A percentile compares a stretch with the other conserved stretches of the same genome.
Conservation (phyloP, 1,140 invertebrate genomes). For the Telenomus remus region DNA sequence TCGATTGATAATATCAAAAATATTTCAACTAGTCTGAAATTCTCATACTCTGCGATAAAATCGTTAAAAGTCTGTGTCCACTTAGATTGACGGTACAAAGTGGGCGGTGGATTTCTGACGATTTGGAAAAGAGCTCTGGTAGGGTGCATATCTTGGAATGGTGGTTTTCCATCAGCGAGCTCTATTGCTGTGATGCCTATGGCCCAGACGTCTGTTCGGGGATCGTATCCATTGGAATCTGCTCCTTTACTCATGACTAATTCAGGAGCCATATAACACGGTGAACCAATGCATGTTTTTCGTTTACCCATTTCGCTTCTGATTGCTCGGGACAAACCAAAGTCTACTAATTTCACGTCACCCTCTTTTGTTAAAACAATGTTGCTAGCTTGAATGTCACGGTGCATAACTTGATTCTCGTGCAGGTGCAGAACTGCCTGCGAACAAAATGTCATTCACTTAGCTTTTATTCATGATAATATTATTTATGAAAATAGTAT, state of each 20-base stretch:
- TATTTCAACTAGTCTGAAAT: not conserved
- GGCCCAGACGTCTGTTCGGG: slow-evolving; percentile 92
- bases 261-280: slow-evolving; percentile 95
- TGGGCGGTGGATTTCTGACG: slow-evolving; percentile 89
- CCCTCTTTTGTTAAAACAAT: slow-evolving; percentile 89
- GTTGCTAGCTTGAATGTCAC: slow-evolving; percentile 90
- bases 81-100: slow-evolving; percentile 82
- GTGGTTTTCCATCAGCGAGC: slow-evolving; percentile 90
- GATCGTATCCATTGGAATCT: slow-evolving; percentile 78
- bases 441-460: slow-evolving; percentile 1
- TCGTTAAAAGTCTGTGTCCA: slow-evolving; percentile 88
- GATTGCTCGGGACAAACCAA: slow-evolving; percentile 87
- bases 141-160: slow-evolving; percentile 89
- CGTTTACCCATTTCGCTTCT: slow-evolving; percentile 83
- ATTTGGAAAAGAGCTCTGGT: slow-evolving; percentile 91
- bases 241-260: slow-evolving; percentile 77
- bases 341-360: slow-evolving; percentile 89
- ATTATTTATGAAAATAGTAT: no score
- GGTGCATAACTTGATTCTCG: slow-evolving; percentile 89
- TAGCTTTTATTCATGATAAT: not conserved
- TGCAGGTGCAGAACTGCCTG: slow-evolving; percentile 86
- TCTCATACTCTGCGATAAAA: slow-evolving; percentile 84
- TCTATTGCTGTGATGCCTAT: slow-evolving; percentile 94
- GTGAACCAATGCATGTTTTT: slow-evolving; percentile 87
- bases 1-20: not conserved